Evolutionary conservation across 53 echinoderm and acorn worm species (phyloP).

Genomic region (Holothuria leucospilota): DNA sequence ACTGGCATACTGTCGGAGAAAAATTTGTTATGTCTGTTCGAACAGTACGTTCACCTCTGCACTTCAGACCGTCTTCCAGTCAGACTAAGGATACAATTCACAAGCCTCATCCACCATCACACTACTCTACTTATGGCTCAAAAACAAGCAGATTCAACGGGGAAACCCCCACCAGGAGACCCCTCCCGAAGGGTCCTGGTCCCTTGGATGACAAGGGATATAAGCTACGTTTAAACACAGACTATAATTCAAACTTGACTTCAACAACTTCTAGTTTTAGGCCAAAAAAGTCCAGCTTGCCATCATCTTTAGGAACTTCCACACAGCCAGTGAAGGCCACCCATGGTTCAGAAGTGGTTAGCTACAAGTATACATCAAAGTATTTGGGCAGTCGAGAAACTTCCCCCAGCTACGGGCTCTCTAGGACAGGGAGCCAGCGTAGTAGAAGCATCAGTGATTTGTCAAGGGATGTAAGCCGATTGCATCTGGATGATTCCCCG

Average conservation of each 20-base stretch:
- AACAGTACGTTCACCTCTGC: slow-evolving; percentile 21
- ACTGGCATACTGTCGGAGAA: neutral
- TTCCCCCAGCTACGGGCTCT: slow-evolving; percentile 14
- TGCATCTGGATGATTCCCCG: neutral
- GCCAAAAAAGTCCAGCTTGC: slow-evolving; percentile 42
- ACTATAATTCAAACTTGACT: slow-evolving; percentile 6
- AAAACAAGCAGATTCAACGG: slow-evolving; percentile 15
- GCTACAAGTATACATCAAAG: neutral
- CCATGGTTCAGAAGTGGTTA: slow-evolving; percentile 21
- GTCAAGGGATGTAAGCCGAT: neutral
- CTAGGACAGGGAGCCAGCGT: slow-evolving; percentile 4
- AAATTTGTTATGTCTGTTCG: slow-evolving; percentile 27
- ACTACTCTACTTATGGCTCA: slow-evolving; percentile 24
- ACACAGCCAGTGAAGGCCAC: slow-evolving; percentile 28
- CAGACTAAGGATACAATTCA: slow-evolving; percentile 1
- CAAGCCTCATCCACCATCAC: slow-evolving; percentile 11
- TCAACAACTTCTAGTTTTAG: slow-evolving; percentile 9
- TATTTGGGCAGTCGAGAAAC: neutral
- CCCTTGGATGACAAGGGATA: slow-evolving; percentile 41
- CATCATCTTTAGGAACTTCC: slow-evolving; percentile 17
- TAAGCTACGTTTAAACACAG: neutral
- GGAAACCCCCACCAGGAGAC: slow-evolving; percentile 27
- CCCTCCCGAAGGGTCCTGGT: slow-evolving; percentile 30
- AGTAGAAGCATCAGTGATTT: slow-evolving; percentile 35
- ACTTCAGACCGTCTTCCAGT: neutral